Evolutionary conservation across 2,113 vertebrate species (phyloP).

Genomic region (Heterocephalus glaber): DNA sequence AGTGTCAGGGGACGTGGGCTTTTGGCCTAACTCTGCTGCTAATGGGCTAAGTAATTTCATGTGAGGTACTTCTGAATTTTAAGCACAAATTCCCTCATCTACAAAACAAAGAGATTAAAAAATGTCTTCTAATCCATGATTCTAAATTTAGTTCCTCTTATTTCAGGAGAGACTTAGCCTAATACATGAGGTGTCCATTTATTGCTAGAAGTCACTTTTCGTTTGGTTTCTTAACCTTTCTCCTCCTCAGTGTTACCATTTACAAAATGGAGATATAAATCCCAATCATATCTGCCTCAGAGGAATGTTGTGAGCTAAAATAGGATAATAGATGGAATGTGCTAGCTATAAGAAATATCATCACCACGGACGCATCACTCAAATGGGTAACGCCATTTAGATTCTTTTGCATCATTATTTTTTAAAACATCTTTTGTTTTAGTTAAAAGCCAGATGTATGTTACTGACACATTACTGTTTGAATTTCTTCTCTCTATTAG

Average conservation of each 20-base stretch:
- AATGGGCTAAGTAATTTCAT: not conserved
- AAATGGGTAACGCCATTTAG: not conserved
- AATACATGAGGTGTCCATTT: not conserved
- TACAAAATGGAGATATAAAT: constrained; percentile 22
- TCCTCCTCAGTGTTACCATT: not conserved
- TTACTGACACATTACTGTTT: not conserved
- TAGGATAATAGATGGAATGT: not conserved
- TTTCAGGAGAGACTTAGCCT: not conserved
- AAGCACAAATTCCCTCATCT: constrained; percentile 17
- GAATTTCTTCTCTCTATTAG: not conserved
- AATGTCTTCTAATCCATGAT: constrained; percentile 6
- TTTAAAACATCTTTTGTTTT: not conserved
- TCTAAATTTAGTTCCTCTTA: constrained; percentile 21
- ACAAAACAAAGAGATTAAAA: not conserved
- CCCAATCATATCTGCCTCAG: not conserved
- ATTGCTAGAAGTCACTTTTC: constrained; percentile 22
- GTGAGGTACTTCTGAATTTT: not conserved
- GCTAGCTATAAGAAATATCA: not conserved
- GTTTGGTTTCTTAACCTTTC: constrained; percentile 37
- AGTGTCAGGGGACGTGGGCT: not conserved
- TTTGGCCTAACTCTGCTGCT: not conserved
- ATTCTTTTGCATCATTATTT: not conserved
- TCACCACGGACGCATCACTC: not conserved
- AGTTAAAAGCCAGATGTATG: not conserved
- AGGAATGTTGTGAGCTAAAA: not conserved